phyloP scores from a whole-genome alignment of 2,113 vertebrate genomes.

The Dryoscopus gambensis region DNA sequence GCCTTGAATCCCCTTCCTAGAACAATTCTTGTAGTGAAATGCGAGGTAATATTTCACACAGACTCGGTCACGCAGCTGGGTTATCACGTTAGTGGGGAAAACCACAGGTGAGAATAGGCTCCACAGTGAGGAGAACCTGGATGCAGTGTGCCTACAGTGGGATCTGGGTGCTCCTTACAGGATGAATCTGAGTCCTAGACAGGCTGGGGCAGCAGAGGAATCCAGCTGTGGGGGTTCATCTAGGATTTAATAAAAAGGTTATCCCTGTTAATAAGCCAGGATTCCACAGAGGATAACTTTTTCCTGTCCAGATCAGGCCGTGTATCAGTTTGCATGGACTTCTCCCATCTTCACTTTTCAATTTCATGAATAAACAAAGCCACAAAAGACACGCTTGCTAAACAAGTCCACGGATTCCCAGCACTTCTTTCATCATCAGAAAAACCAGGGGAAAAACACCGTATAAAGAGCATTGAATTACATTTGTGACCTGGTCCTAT shows the following conservation, averaged over 20 bases:
- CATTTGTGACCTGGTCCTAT: neutral
- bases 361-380: neutral
- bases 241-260: neutral
- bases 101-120: neutral
- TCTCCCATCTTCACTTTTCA: neutral
- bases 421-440: conserved; percentile 36
- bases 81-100: neutral
- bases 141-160: neutral
- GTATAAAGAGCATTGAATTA: conserved; percentile 7
- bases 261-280: neutral
- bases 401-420: neutral
- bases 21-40: neutral
- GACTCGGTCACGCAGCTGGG: neutral
- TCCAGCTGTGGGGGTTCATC: neutral
- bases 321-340: neutral
- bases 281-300: neutral
- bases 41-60: neutral
- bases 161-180: neutral
- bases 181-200: neutral
- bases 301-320: neutral
- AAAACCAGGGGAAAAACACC: neutral
- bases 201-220: neutral
- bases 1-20: neutral
- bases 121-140: neutral
- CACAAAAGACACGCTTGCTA: neutral